phyloP scores from a whole-genome alignment of 2,113 vertebrate genomes.

The Lathamus discolor region DNA sequence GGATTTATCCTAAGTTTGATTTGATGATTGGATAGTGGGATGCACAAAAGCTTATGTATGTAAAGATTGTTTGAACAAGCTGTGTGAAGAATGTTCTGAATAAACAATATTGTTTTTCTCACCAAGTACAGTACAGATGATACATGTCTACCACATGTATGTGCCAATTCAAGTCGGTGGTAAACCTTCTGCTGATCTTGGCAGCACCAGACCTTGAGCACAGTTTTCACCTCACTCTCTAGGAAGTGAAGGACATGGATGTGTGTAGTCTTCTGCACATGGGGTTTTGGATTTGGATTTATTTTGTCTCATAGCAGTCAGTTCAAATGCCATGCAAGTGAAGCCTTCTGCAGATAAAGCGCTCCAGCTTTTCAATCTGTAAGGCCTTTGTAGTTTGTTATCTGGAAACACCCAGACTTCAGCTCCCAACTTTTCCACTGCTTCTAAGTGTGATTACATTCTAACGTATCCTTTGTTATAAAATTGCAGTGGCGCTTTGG shows the following conservation, averaged over 20 bases:
- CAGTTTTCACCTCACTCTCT: background rate
- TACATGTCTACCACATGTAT: background rate
- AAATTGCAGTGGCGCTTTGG: background rate
- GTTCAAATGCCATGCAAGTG: background rate
- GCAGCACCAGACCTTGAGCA: background rate
- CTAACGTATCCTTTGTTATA: background rate
- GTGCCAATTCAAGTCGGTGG: background rate
- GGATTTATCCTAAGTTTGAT: background rate
- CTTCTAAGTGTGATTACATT: background rate
- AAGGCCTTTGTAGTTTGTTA: background rate
- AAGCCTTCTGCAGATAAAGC: background rate
- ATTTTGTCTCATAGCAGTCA: background rate
- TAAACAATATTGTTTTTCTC: background rate
- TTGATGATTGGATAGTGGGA: background rate
- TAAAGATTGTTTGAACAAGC: background rate
- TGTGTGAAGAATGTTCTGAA: background rate
- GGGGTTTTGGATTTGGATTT: background rate
- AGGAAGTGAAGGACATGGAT: background rate
- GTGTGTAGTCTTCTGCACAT: background rate
- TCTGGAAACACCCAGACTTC: background rate
- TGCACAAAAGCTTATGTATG: background rate
- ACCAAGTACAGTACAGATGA: background rate
- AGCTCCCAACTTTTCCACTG: background rate
- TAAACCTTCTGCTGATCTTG: background rate
- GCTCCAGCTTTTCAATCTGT: background rate